Evolutionary conservation across 2,113 vertebrate species (phyloP).

Genomic region (Eolophus roseicapilla): DNA sequence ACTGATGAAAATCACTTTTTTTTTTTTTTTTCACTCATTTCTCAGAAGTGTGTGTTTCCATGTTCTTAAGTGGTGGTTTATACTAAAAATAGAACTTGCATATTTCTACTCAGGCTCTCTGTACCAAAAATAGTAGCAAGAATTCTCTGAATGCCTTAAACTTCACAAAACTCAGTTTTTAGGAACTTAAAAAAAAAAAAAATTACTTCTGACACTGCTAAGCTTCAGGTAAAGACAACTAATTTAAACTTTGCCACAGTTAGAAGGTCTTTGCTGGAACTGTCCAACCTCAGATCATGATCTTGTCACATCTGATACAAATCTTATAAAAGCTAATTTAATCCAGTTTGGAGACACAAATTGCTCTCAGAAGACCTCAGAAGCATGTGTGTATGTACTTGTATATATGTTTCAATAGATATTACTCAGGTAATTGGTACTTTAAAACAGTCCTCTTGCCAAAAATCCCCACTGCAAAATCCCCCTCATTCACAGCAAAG

Average conservation of each 20-base stretch:
- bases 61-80: neutral
- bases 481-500: neutral
- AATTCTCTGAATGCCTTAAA: neutral
- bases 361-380: neutral
- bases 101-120: neutral
- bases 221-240: neutral
- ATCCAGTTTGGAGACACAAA: neutral
- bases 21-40: neutral
- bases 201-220: neutral
- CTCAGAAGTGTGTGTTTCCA: neutral
- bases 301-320: neutral
- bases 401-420: neutral
- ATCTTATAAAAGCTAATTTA: neutral
- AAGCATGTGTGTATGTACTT: neutral
- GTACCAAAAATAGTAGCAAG: neutral
- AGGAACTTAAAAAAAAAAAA: neutral
- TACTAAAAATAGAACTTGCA: neutral
- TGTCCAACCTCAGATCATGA: neutral
- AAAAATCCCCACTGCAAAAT: rapidly evolving
- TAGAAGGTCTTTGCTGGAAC: neutral
- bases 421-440: neutral
- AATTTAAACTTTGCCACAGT: neutral
- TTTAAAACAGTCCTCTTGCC: neutral
- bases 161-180: neutral
- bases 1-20: neutral